phyloP scores from a whole-genome alignment of 2,113 vertebrate genomes.

The Apodemus speciosus region DNA sequence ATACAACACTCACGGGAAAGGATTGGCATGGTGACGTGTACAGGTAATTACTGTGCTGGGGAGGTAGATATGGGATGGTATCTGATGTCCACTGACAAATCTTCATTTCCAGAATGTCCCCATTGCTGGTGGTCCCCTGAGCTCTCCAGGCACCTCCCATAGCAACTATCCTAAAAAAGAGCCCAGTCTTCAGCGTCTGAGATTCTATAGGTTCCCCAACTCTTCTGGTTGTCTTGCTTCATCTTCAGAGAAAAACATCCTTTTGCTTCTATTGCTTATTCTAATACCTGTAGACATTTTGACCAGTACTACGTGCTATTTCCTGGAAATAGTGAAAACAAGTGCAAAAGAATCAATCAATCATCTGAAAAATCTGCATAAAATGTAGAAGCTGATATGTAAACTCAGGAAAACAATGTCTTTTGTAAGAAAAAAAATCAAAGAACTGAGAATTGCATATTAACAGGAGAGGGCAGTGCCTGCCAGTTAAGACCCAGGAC shows the following conservation, averaged over 20 bases:
- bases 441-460: not conserved
- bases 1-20: too few relatives aligned
- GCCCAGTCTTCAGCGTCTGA: not conserved
- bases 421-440: not conserved
- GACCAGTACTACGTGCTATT: not conserved
- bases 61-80: not conserved
- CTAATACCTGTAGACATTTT: not conserved
- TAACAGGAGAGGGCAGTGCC: not conserved
- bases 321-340: not conserved
- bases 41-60: not conserved
- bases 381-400: conserved; percentile 20
- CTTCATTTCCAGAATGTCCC: not conserved
- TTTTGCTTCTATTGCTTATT: not conserved
- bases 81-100: not conserved
- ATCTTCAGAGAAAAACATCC: not conserved
- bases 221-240: not conserved
- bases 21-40: too few relatives aligned
- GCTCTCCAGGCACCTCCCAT: not conserved
- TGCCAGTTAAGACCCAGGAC: not conserved
- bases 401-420: not conserved
- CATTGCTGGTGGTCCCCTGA: not conserved
- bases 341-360: not conserved
- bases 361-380: not conserved
- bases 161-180: not conserved
- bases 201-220: not conserved